Evolutionary conservation across 2,888 invertebrate species (phyloP).

Genomic region (Idaea biselata): DNA sequence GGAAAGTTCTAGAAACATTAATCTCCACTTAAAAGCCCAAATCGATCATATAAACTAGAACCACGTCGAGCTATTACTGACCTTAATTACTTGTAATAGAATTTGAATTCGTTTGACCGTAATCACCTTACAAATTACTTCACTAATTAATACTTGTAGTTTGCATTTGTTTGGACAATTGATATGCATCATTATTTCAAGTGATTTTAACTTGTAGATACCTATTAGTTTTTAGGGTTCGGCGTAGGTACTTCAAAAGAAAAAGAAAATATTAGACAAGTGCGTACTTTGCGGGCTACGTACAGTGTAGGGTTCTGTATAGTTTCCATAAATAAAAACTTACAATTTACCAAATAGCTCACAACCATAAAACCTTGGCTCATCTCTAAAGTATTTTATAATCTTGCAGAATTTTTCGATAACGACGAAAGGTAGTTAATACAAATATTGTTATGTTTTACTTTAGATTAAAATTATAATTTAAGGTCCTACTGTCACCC

Average conservation of each 20-base stretch:
- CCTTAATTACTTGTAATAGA: conserved; percentile 16
- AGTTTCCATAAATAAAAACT: too few relatives aligned
- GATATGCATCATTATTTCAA: conserved; percentile 9
- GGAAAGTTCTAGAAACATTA: neutral
- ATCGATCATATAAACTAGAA: neutral
- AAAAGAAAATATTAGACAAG: too few relatives aligned
- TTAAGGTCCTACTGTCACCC: too few relatives aligned
- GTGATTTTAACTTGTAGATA: conserved; percentile 5
- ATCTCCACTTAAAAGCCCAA: neutral
- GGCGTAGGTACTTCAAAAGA: neutral
- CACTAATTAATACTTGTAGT: conserved; percentile 24
- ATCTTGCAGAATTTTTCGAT: too few relatives aligned
- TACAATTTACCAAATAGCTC: too few relatives aligned
- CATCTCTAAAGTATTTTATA: too few relatives aligned
- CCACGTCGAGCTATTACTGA: conserved; percentile 14
- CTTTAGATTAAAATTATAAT: too few relatives aligned
- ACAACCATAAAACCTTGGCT: too few relatives aligned
- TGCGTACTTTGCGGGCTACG: too few relatives aligned
- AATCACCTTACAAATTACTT: conserved; percentile 13
- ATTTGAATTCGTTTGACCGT: conserved; percentile 12
- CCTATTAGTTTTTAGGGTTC: neutral
- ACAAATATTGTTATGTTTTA: too few relatives aligned
- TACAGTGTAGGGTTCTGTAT: too few relatives aligned
- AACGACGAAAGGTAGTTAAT: too few relatives aligned
- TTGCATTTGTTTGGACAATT: conserved; percentile 20